phyloP scores from a whole-genome alignment of 2,888 invertebrate genomes.

The Meandrusa payeni region DNA sequence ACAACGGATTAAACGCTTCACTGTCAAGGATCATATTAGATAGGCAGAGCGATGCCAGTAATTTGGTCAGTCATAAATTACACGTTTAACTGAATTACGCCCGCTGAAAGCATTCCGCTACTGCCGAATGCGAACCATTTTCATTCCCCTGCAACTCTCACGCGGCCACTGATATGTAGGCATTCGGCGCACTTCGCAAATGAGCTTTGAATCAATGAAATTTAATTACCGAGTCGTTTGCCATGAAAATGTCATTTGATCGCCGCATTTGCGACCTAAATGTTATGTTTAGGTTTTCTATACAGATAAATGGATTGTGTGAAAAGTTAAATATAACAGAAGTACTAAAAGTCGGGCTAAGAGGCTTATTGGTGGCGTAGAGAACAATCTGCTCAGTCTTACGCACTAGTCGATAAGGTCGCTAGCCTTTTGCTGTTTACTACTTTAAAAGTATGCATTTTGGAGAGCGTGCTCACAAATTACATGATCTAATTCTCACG shows the following conservation, averaged over 20 bases:
- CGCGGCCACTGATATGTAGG: conserved; percentile 54
- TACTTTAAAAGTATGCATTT: too few species aligned
- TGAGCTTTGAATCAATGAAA: conserved; percentile 54
- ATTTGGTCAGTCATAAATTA: conserved; percentile 77
- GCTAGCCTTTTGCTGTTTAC: too few species aligned
- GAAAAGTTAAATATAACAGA: too few species aligned
- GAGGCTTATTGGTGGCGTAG: too few species aligned
- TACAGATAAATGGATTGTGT: too few species aligned
- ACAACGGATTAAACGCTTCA: conserved; percentile 9
- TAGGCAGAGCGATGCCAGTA: conserved; percentile 66
- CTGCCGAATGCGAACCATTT: conserved; percentile 58
- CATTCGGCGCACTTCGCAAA: conserved; percentile 59
- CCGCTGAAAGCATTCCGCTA: conserved; percentile 72
- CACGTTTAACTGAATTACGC: conserved; percentile 79
- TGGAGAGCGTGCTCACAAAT: too few species aligned
- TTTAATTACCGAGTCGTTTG: conserved; percentile 52
- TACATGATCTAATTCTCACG: too few species aligned
- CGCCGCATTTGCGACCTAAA: conserved; percentile 4
- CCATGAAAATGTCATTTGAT: conserved; percentile 23
- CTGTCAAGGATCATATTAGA: conserved; percentile 35
- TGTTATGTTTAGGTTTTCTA: too few species aligned
- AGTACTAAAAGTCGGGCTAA: too few species aligned
- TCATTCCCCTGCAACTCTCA: conserved; percentile 50
- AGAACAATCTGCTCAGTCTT: too few species aligned
- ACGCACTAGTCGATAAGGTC: too few species aligned